These are phyloP conservation scores for Microplitis manilae DNA, from an alignment of 2,888 invertebrate genomes.

Conservation along the genomic window DNA sequence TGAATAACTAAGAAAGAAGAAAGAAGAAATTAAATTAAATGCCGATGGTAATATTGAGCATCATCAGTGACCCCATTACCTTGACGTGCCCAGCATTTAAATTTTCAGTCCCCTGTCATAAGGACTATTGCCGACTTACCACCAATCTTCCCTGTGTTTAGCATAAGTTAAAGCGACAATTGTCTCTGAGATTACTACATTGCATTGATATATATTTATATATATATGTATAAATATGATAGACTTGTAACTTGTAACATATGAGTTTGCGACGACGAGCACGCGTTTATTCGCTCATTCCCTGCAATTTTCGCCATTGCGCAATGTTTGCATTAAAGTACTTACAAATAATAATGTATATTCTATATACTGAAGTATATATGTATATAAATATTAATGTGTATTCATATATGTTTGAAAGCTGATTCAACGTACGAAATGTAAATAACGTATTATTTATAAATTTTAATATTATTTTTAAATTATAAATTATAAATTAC, in stretches of 20 bases:
- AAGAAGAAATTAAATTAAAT: constrained; percentile 41
- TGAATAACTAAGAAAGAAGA: constrained; percentile 42
- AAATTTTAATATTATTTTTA: neutral
- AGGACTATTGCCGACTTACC: constrained; percentile 54
- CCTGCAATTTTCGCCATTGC: constrained; percentile 30
- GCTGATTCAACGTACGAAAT: neutral
- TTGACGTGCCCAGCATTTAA: constrained; percentile 60
- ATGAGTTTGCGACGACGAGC: neutral
- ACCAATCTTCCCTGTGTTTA: constrained; percentile 53
- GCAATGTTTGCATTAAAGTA: constrained; percentile 25
- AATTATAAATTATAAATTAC: neutral
- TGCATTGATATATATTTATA: constrained; percentile 11
- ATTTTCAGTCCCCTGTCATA: constrained; percentile 59
- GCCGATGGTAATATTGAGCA: constrained; percentile 39
- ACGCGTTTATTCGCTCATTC: neutral
- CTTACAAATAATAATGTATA: neutral
- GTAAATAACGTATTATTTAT: neutral
- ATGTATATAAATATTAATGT: neutral
- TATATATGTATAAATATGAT: neutral
- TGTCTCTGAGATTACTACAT: constrained; percentile 40
- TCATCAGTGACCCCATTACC: constrained; percentile 54
- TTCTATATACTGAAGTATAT: neutral
- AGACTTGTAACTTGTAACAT: neutral
- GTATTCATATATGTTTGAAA: neutral
- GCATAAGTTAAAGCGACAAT: constrained; percentile 52